These are phyloP conservation scores for Erannis defoliaria DNA, from an alignment of 2,888 invertebrate species.

Conservation along the genomic window DNA sequence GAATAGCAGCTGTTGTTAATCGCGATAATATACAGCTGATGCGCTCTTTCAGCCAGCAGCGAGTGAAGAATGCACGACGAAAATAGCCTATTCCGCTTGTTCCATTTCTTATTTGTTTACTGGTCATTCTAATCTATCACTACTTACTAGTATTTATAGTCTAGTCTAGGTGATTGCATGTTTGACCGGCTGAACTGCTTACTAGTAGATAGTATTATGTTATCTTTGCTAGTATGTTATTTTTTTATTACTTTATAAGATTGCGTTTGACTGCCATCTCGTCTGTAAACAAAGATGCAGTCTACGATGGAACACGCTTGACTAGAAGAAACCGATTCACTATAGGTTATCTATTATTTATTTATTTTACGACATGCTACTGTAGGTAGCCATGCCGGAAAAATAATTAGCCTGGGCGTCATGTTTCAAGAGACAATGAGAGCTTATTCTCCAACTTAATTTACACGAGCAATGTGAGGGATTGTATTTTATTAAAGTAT, in stretches of 20 bases:
- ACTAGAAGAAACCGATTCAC: too few species aligned
- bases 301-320: too few species aligned
- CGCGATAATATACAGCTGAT: background rate
- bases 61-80: constrained; percentile 7
- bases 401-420: constrained; percentile 24
- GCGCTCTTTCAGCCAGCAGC: constrained; percentile 4
- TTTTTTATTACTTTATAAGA: too few species aligned
- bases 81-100: constrained; percentile 22
- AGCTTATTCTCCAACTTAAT: background rate
- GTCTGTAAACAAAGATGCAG: too few species aligned
- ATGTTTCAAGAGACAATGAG: constrained; percentile 8
- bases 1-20: background rate
- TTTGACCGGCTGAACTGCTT: constrained; percentile 12
- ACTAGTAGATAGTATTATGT: background rate
- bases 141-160: constrained; percentile 24
- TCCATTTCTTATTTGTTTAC: constrained; percentile 19
- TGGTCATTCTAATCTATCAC: constrained; percentile 23
- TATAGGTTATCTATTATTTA: too few species aligned
- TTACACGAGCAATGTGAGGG: constrained; percentile 8
- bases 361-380: too few species aligned
- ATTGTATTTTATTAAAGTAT: constrained; percentile 13
- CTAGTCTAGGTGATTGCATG: constrained; percentile 11
- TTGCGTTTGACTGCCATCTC: too few species aligned
- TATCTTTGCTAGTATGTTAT: too few species aligned
- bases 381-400: constrained; percentile 17